These are phyloP conservation scores for Chironomus riparius DNA, from an alignment of 2,888 invertebrate species.

Conservation along the genomic window DNA sequence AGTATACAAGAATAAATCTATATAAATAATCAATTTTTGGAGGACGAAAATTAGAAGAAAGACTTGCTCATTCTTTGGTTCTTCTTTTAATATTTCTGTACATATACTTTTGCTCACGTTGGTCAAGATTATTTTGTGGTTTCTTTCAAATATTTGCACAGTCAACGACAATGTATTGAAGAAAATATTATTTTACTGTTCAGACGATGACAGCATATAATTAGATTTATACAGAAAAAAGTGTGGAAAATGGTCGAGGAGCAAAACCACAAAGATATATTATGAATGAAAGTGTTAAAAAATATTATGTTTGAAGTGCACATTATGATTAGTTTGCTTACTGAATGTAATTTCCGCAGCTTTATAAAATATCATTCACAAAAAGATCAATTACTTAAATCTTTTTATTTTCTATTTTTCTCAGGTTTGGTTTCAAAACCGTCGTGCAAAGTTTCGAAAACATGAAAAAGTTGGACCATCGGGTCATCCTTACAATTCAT, in stretches of 20 bases:
- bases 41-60: too few species aligned
- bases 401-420: slow-evolving; percentile 37
- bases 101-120: not conserved
- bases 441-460: slow-evolving; percentile 86
- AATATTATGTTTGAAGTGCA: too few species aligned
- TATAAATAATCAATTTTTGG: not conserved
- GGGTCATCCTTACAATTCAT: slow-evolving; percentile 78
- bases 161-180: not conserved
- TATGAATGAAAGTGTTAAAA: too few species aligned
- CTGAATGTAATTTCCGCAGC: too few species aligned
- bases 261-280: not conserved
- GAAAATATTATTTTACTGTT: not conserved
- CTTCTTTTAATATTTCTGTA: not conserved
- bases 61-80: too few species aligned
- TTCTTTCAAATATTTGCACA: not conserved
- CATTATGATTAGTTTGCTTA: too few species aligned
- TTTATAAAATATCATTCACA: too few species aligned
- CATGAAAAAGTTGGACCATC: slow-evolving; percentile 89
- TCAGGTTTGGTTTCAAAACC: slow-evolving; percentile 91
- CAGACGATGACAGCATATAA: not conserved
- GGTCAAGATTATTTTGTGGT: not conserved
- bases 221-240: not conserved
- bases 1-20: not conserved
- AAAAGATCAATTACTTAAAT: not conserved
- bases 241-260: not conserved